phyloP scores from a whole-genome alignment of 2,113 vertebrate species.

The Ahaetulla prasina region DNA sequence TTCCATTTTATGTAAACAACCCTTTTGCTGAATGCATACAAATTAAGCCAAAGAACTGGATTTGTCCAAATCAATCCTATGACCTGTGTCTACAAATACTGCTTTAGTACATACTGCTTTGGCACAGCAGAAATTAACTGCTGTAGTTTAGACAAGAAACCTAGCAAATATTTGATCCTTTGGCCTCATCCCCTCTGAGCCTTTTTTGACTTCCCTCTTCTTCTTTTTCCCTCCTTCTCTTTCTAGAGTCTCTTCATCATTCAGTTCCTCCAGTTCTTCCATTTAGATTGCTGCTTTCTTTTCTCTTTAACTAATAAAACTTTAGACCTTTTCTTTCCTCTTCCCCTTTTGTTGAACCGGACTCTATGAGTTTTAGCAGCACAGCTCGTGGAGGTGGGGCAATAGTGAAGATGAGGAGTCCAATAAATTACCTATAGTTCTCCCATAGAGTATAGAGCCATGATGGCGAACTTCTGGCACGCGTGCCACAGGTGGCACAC shows the following conservation, averaged over 20 bases:
- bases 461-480: no score
- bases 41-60: background rate
- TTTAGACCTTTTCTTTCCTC: background rate
- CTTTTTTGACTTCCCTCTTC: background rate
- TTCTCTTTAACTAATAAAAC: background rate
- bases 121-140: background rate
- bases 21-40: background rate
- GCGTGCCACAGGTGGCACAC: no score
- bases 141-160: background rate
- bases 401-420: background rate
- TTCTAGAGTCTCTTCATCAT: background rate
- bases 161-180: background rate
- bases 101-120: background rate
- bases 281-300: background rate
- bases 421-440: background rate
- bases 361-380: background rate
- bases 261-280: background rate
- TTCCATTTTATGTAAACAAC: background rate
- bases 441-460: background rate
- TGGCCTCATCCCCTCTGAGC: background rate
- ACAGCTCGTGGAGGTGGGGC: background rate
- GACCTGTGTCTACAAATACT: background rate
- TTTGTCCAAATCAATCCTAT: background rate
- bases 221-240: background rate
- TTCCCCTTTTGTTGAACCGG: background rate